phyloP scores from a whole-genome alignment of 2,113 vertebrate species.

The Ptilonorhynchus violaceus region DNA sequence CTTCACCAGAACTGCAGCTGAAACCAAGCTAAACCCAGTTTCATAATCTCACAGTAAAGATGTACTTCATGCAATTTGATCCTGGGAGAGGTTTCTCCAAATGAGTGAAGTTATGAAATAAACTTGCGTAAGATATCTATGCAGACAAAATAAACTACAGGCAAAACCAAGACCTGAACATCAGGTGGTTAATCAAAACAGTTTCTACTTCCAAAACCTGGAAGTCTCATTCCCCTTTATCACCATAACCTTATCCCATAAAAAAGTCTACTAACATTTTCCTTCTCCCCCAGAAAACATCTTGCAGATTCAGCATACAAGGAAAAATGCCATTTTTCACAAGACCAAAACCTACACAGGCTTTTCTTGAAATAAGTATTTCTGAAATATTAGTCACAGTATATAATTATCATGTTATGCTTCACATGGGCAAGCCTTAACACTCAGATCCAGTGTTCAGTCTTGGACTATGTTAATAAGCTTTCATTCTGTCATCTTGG shows the following conservation, averaged over 20 bases:
- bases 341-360: background rate
- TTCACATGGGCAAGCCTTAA: background rate
- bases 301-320: background rate
- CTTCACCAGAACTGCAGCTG: background rate
- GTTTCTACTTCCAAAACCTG: background rate
- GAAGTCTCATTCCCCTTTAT: background rate
- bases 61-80: background rate
- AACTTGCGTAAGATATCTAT: background rate
- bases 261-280: background rate
- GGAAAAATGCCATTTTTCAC: background rate
- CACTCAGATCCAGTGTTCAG: background rate
- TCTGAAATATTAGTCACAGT: background rate
- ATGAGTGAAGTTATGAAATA: background rate
- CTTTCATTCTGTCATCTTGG: background rate
- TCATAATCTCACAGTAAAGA: background rate
- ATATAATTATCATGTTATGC: background rate
- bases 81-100: background rate
- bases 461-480: background rate
- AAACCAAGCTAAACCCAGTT: background rate
- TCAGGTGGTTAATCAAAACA: background rate
- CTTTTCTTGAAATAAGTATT: background rate
- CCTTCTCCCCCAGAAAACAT: background rate
- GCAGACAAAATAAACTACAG: background rate
- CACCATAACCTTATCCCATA: background rate
- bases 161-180: background rate